Percentiles rank a stretch among this genome's conserved stretches.
Conservation (phyloP, 2,113 vertebrate genomes). For the Muntiacus muntjak region DNA sequence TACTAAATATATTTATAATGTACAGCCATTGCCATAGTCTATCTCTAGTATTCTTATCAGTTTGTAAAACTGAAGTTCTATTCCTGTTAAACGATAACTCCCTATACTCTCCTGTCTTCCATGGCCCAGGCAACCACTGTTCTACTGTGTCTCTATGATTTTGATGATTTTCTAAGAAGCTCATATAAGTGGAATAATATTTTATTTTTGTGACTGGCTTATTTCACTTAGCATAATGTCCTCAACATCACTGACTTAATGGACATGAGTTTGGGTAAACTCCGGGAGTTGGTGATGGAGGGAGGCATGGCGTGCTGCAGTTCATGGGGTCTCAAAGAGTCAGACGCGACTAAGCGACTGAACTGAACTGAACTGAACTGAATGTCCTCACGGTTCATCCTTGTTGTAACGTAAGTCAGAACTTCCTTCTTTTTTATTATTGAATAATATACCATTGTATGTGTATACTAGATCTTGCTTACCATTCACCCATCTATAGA, state of each 20-base stretch:
- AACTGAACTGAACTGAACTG: background rate
- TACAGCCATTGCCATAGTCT: background rate
- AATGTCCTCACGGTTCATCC: background rate
- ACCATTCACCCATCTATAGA: background rate
- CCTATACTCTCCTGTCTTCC: background rate
- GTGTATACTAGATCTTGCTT: background rate
- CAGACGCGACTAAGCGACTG: accelerated
- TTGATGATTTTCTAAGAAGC: background rate
- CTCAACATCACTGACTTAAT: background rate
- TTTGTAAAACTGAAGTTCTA: background rate
- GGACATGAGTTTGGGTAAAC: background rate
- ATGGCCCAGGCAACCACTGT: background rate
- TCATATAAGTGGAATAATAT: background rate
- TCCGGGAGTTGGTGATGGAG: background rate
- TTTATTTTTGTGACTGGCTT: background rate
- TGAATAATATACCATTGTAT: background rate
- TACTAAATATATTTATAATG: background rate
- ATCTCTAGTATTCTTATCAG: background rate
- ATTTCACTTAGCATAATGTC: background rate
- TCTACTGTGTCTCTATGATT: background rate
- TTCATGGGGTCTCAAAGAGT: background rate
- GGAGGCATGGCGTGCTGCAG: background rate
- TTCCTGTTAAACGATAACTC: background rate
- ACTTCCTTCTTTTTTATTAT: background rate
- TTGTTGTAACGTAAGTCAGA: background rate